Conservation (phyloP, 2,113 vertebrate species). For the Cyphomyrus plagiostoma region DNA sequence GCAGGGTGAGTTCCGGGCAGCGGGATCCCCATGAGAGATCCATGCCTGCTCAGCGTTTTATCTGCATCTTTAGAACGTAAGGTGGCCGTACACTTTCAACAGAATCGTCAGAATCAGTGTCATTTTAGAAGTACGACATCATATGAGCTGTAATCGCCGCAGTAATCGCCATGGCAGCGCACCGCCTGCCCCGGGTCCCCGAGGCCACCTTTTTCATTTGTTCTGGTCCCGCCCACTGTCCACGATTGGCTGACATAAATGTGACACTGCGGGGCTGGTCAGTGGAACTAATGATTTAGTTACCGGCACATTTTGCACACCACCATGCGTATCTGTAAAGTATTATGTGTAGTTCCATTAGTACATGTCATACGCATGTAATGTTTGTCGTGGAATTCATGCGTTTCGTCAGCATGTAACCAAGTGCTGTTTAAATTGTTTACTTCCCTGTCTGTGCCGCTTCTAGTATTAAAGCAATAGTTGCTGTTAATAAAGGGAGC, state of each 20-base stretch:
- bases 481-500: no score
- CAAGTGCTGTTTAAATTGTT: no score
- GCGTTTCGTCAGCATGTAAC: no score
- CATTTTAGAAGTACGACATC: neutral
- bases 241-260: neutral
- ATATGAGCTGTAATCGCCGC: neutral
- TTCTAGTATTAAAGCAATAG: no score
- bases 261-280: no score
- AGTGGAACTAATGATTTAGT: no score
- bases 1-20: slow-evolving; percentile 66
- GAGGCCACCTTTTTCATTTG: neutral
- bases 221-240: neutral
- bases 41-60: neutral
- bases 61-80: neutral
- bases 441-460: no score
- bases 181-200: neutral
- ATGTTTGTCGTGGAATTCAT: no score
- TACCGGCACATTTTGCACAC: no score
- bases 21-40: slow-evolving; percentile 1
- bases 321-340: no score
- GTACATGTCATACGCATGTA: neutral
- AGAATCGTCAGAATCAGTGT: neutral
- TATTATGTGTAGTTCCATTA: neutral
- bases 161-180: neutral
- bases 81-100: neutral